A percentile compares a stretch with the other conserved stretches of the same genome.
Evolutionary conservation across 2,113 vertebrate genomes (phyloP).

Genomic region (Epinephelus lanceolatus): DNA sequence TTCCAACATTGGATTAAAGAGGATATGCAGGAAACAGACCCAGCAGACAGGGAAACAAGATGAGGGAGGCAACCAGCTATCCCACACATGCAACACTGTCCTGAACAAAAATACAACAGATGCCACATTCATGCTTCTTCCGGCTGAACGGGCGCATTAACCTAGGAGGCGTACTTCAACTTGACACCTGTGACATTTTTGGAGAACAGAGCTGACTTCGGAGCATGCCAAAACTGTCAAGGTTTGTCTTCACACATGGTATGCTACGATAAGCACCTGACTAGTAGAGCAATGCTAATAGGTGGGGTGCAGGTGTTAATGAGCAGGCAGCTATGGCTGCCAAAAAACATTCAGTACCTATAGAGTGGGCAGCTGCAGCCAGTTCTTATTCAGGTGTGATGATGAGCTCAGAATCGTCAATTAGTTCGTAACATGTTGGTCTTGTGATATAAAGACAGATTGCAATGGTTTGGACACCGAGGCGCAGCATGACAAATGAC

Average conservation of each 20-base stretch:
- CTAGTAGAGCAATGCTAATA: not conserved
- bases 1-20: slow-evolving; percentile 44
- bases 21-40: slow-evolving; percentile 22
- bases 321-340: not conserved
- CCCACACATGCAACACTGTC: slow-evolving; percentile 1
- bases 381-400: slow-evolving; percentile 26
- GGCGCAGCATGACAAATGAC: slow-evolving; percentile 49
- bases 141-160: not conserved
- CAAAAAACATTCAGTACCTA: not conserved
- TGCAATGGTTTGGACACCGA: slow-evolving; percentile 5
- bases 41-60: slow-evolving; percentile 32
- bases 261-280: not conserved
- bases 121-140: slow-evolving; percentile 12
- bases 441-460: slow-evolving; percentile 42
- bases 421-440: slow-evolving; percentile 48
- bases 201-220: not conserved
- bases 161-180: not conserved
- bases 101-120: slow-evolving; percentile 18
- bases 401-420: slow-evolving; percentile 31
- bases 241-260: not conserved
- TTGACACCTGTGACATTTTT: slow-evolving; percentile 7
- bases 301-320: slow-evolving; percentile 6
- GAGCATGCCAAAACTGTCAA: not conserved
- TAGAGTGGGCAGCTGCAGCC: slow-evolving; percentile 22
- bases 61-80: slow-evolving; percentile 17